phyloP scores from a whole-genome alignment of 2,113 vertebrate genomes.

The Solea solea region DNA sequence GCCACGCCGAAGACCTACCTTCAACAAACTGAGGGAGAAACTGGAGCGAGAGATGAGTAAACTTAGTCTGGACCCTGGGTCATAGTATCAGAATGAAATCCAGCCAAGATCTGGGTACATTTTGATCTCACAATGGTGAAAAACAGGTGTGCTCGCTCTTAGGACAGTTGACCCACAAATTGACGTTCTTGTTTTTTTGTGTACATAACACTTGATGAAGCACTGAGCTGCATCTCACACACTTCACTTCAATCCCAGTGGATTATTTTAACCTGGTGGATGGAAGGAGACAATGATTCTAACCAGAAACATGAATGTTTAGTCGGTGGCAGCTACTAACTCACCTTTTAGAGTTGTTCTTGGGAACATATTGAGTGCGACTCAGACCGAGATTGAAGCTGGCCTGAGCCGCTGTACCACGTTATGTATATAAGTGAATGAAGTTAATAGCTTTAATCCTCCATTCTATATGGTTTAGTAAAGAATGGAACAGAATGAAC shows the following conservation, averaged over 20 bases:
- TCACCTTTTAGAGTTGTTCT: neutral
- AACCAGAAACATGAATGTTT: neutral
- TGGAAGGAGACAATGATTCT: neutral
- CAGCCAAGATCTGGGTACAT: slow-evolving; percentile 3
- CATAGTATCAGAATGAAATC: neutral
- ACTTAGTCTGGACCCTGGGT: neutral
- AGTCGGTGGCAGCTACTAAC: neutral
- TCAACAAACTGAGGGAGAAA: slow-evolving; percentile 88
- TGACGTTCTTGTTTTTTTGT: neutral
- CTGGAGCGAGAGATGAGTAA: slow-evolving; percentile 80
- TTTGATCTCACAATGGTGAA: neutral
- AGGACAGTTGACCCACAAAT: neutral
- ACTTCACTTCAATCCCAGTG: too few relatives aligned
- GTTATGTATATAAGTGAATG: too few relatives aligned
- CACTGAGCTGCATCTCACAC: too few relatives aligned
- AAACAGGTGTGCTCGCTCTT: neutral
- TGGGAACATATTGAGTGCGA: too few relatives aligned
- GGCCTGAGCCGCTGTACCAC: too few relatives aligned
- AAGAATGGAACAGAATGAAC: too few relatives aligned
- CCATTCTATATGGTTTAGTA: too few relatives aligned
- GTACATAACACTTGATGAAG: neutral
- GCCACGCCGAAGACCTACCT: slow-evolving; percentile 85
- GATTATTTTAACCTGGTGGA: neutral
- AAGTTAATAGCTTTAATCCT: too few relatives aligned
- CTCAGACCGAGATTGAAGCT: too few relatives aligned